Percentiles rank a stretch among this genome's conserved stretches.
phyloP scores from a whole-genome alignment of 2,888 invertebrate species.

The Parnassius smintheus region DNA sequence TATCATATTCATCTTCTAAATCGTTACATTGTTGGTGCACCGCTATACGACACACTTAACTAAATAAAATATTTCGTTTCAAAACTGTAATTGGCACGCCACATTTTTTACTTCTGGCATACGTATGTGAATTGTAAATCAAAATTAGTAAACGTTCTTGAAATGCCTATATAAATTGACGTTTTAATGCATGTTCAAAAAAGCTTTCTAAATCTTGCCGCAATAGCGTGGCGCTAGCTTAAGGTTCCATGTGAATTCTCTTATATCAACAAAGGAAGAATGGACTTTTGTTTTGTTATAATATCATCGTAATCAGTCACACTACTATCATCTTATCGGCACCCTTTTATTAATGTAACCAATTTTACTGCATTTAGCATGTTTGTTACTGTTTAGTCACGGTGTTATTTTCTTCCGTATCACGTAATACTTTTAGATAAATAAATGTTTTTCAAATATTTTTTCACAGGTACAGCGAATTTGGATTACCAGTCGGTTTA shows the following conservation, averaged over 20 bases:
- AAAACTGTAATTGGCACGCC: neutral
- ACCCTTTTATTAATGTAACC: slow-evolving; percentile 16
- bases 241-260: neutral
- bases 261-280: neutral
- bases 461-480: slow-evolving; percentile 21
- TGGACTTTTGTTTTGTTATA: slow-evolving; percentile 7
- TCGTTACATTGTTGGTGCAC: slow-evolving; percentile 8
- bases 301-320: slow-evolving; percentile 16
- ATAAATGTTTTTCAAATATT: slow-evolving; percentile 4
- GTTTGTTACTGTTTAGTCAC: slow-evolving; percentile 20
- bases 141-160: too few relatives aligned
- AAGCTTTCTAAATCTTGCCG: neutral
- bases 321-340: slow-evolving; percentile 22
- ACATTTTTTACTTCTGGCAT: neutral
- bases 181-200: slow-evolving; percentile 1
- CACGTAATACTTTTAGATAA: slow-evolving; percentile 2
- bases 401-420: slow-evolving; percentile 14
- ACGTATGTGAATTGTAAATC: too few relatives aligned
- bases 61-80: neutral
- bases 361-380: slow-evolving; percentile 22
- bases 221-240: slow-evolving; percentile 19
- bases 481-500: slow-evolving; percentile 11
- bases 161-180: too few relatives aligned
- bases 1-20: slow-evolving; percentile 11
- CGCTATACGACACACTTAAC: slow-evolving; percentile 21